These are phyloP conservation scores for Stenotaenia linearis DNA, from an alignment of 2,888 invertebrate genomes.

Conservation along the genomic window DNA sequence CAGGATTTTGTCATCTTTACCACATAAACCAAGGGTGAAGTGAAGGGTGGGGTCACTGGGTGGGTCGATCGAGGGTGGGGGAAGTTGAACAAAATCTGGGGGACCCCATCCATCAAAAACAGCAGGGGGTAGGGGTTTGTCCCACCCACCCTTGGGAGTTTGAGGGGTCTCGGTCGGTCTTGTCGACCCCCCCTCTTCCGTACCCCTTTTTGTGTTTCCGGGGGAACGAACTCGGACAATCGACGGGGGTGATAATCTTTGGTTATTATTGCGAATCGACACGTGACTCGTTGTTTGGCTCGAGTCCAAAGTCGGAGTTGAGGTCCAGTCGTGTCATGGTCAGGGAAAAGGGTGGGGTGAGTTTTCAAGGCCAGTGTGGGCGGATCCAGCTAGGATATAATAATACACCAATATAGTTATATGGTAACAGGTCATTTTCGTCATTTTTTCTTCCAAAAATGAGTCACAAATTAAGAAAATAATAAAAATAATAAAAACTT, in stretches of 20 bases:
- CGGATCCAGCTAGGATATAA: neutral
- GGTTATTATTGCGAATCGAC: neutral
- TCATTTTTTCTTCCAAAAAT: neutral
- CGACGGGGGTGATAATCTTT: neutral
- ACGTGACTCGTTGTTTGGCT: neutral
- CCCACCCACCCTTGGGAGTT: neutral
- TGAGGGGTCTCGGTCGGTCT: neutral
- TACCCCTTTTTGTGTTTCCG: neutral
- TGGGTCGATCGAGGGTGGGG: neutral
- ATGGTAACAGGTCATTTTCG: neutral
- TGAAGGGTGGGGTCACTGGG: slow-evolving; percentile 10
- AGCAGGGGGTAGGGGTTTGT: neutral
- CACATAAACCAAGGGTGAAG: neutral
- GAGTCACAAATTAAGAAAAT: neutral
- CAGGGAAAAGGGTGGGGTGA: slow-evolving; percentile 19
- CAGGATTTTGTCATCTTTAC: slow-evolving; percentile 19
- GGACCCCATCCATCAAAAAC: neutral
- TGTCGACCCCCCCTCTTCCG: neutral
- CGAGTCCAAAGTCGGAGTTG: neutral
- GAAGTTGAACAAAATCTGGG: neutral
- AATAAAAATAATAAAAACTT: neutral
- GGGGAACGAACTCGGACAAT: neutral
- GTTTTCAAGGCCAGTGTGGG: neutral
- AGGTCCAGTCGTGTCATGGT: slow-evolving; percentile 13
- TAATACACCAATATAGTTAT: neutral